phyloP scores from a whole-genome alignment of 1,140 invertebrate species.

The Bacillus rossius region DNA sequence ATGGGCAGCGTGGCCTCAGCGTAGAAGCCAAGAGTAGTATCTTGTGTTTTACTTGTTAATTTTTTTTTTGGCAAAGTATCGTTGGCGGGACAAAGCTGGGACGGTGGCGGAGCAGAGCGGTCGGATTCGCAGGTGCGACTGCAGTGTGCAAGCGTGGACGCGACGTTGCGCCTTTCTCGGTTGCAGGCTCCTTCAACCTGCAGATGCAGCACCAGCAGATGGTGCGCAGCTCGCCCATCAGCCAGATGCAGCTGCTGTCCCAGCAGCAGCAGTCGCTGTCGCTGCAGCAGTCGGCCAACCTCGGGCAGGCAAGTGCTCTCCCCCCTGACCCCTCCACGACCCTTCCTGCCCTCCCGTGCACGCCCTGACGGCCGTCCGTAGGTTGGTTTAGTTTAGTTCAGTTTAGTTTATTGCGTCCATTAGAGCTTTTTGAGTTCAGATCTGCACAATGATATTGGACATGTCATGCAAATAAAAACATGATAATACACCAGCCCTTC shows the following conservation, averaged over 20 bases:
- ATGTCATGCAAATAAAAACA: neutral
- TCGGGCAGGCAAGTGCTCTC: neutral
- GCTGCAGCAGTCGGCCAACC: slow-evolving; percentile 48
- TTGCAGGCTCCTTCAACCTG: slow-evolving; percentile 36
- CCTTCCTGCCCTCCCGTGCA: neutral
- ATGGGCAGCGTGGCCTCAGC: no score
- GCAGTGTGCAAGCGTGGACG: no score
- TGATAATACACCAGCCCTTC: no score
- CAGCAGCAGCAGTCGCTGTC: slow-evolving; percentile 51
- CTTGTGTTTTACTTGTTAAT: no score
- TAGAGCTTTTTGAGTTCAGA: no score
- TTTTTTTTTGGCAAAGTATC: no score
- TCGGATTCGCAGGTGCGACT: no score
- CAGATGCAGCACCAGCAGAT: slow-evolving; percentile 51
- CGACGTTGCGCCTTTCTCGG: slow-evolving; percentile 12
- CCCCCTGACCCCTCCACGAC: neutral
- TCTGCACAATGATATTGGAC: neutral
- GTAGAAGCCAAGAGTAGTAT: no score
- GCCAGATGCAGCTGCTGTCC: slow-evolving; percentile 8
- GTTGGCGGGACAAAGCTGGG: no score
- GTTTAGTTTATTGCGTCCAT: no score
- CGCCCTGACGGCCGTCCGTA: neutral
- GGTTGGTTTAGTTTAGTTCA: no score
- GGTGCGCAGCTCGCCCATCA: slow-evolving; percentile 37
- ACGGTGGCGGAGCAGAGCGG: no score